Conservation (phyloP, 2,797 vertebrate species). For the Valencia hispanica region DNA sequence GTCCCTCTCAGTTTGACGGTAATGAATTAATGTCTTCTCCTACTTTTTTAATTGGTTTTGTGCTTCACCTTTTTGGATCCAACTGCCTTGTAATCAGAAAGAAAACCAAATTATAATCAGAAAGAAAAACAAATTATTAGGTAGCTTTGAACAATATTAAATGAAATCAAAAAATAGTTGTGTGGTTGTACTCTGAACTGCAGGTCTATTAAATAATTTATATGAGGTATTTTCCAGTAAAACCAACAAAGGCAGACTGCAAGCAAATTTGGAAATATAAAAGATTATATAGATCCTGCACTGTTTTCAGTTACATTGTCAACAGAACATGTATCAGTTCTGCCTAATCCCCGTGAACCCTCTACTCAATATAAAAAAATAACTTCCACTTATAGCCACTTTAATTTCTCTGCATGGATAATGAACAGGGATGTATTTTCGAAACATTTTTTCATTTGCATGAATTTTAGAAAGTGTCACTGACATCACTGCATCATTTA, state of each 20-base stretch:
- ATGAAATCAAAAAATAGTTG: not conserved
- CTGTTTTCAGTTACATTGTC: too few relatives aligned
- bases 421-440: slow-evolving; percentile 20
- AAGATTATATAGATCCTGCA: not conserved
- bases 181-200: not conserved
- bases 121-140: not conserved
- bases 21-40: not conserved
- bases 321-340: too few relatives aligned
- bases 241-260: not conserved
- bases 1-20: not conserved
- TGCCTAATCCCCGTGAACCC: too few relatives aligned
- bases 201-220: not conserved
- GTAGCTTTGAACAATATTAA: not conserved
- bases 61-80: not conserved
- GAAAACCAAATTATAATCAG: not conserved
- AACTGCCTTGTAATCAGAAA: not conserved
- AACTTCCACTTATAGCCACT: slow-evolving; percentile 4
- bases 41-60: not conserved
- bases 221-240: not conserved
- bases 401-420: slow-evolving; percentile 18
- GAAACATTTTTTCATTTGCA: slow-evolving; percentile 49
- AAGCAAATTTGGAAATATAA: not conserved
- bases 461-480: slow-evolving; percentile 48
- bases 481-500: slow-evolving; percentile 60
- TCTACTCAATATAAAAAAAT: not conserved